Conservation (phyloP, 2,113 vertebrate species). For the Eurystomus gularis region DNA sequence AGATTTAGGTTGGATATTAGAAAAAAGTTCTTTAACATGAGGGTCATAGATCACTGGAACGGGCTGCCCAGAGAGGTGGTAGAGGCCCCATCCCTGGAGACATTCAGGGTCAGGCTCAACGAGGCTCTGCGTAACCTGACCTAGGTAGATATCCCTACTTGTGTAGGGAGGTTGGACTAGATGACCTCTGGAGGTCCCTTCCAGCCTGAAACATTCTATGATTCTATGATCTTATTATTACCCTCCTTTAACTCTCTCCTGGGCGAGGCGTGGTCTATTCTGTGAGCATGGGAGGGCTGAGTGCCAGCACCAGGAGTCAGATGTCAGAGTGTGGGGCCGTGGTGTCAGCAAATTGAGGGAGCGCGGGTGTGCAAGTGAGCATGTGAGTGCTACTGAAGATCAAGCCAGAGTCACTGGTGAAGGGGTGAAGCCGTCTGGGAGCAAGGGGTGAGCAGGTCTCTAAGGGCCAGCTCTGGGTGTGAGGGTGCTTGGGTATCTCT, state of each 20-base stretch:
- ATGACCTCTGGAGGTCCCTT: too few relatives aligned
- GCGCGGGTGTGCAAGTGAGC: rapidly evolving
- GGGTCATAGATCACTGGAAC: too few relatives aligned
- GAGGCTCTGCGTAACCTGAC: too few relatives aligned
- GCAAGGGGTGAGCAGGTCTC: background rate
- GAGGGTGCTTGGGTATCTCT: background rate
- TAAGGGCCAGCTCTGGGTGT: background rate
- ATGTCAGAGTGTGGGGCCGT: rapidly evolving
- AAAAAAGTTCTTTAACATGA: too few relatives aligned
- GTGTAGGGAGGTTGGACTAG: too few relatives aligned
- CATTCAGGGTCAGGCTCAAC: too few relatives aligned
- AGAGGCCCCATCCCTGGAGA: too few relatives aligned
- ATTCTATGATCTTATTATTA: background rate
- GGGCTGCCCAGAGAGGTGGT: too few relatives aligned
- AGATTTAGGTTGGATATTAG: too few relatives aligned
- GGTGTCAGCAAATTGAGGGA: rapidly evolving
- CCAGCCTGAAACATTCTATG: too few relatives aligned
- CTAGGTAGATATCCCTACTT: too few relatives aligned
- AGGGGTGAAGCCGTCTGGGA: background rate
- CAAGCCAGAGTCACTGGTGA: background rate
- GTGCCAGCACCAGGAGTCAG: rapidly evolving
- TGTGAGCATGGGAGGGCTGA: rapidly evolving
- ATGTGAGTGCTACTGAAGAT: rapidly evolving
- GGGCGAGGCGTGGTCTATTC: rapidly evolving
- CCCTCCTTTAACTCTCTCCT: background rate